Percentiles rank a stretch among this genome's conserved stretches.
These are phyloP conservation scores for Cheilinus undulatus DNA, from an alignment of 2,113 vertebrate genomes.

Conservation along the genomic window DNA sequence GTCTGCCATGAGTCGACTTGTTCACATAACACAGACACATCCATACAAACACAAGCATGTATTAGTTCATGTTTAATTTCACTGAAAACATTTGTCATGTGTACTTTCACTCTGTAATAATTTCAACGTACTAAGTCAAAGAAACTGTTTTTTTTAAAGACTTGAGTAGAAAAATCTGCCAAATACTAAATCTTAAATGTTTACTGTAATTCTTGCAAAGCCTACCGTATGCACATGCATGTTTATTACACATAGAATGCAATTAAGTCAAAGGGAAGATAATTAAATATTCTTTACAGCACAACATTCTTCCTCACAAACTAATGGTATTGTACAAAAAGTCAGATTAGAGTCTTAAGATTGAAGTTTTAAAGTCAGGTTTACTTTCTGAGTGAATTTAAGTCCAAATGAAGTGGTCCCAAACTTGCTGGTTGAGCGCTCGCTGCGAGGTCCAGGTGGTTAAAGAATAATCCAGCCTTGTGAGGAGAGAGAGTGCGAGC, in stretches of 20 bases:
- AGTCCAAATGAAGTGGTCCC: background rate
- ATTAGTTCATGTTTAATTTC: background rate
- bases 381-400: background rate
- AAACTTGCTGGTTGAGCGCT: conserved; percentile 7
- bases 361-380: background rate
- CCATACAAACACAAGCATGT: too few species aligned
- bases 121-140: background rate
- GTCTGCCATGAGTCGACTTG: conserved; percentile 35
- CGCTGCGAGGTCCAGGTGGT: conserved; percentile 47
- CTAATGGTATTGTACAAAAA: background rate
- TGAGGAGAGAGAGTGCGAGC: conserved; percentile 31
- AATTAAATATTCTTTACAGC: background rate
- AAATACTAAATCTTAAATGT: background rate
- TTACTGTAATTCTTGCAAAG: background rate
- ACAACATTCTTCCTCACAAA: background rate
- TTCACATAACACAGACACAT: conserved; percentile 15
- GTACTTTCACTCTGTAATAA: background rate
- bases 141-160: background rate
- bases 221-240: background rate
- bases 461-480: conserved; percentile 62
- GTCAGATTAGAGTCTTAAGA: background rate
- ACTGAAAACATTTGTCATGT: background rate
- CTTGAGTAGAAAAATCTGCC: background rate
- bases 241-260: background rate
- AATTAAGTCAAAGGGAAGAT: background rate